These are phyloP conservation scores for Ptilodon capucinus DNA, from an alignment of 2,888 invertebrate genomes.

Conservation along the genomic window DNA sequence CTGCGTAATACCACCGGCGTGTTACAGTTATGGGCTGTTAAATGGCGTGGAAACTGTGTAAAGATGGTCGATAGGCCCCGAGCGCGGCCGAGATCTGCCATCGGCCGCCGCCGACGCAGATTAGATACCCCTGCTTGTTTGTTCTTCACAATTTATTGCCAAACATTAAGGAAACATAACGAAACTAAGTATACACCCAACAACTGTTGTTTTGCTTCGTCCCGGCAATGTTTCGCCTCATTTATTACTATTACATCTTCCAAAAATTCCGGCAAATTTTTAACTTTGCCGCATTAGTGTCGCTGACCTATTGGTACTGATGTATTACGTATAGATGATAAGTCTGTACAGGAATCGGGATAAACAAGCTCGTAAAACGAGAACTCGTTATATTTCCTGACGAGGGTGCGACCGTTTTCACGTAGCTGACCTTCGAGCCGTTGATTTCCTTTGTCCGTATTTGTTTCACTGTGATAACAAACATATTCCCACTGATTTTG, in stretches of 20 bases:
- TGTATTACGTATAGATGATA: slow-evolving; percentile 13
- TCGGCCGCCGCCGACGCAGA: slow-evolving; percentile 30
- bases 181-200: slow-evolving; percentile 36
- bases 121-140: slow-evolving; percentile 58
- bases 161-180: slow-evolving; percentile 46
- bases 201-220: slow-evolving; percentile 39
- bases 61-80: slow-evolving; percentile 61
- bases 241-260: slow-evolving; percentile 19
- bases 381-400: slow-evolving; percentile 53
- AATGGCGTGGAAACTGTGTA: slow-evolving; percentile 70
- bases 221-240: slow-evolving; percentile 26
- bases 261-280: background rate
- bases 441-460: slow-evolving; percentile 28
- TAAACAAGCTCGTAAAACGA: slow-evolving; percentile 59
- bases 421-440: slow-evolving; percentile 34
- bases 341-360: slow-evolving; percentile 37
- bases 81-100: slow-evolving; percentile 38
- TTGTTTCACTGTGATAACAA: background rate
- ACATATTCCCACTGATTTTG: too few species aligned
- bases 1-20: slow-evolving; percentile 51
- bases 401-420: slow-evolving; percentile 46
- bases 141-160: slow-evolving; percentile 63
- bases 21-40: slow-evolving; percentile 58
- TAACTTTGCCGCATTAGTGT: background rate
- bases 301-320: slow-evolving; percentile 17